These are phyloP conservation scores for Drosophila infuscata DNA, from an alignment of 2,888 invertebrate species.

Conservation along the genomic window DNA sequence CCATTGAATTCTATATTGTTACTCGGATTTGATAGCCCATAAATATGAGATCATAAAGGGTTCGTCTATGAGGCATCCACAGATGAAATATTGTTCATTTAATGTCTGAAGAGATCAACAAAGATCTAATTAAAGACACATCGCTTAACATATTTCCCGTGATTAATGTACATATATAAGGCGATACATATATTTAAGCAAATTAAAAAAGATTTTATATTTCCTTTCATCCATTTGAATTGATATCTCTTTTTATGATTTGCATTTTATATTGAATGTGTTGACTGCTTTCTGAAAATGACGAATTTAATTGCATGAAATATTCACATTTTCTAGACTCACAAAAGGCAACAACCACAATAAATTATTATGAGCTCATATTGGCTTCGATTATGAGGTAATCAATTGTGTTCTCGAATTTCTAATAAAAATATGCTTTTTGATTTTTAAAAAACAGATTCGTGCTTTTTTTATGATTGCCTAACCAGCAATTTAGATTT, in stretches of 20 bases:
- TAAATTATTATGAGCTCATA: constrained; percentile 4
- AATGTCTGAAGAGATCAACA: background rate
- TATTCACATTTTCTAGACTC: background rate
- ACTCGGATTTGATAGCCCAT: background rate
- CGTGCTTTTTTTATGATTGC: background rate
- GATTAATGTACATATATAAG: background rate
- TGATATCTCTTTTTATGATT: background rate
- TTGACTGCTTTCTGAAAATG: background rate
- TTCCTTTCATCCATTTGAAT: background rate
- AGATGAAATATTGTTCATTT: background rate
- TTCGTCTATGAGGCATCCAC: background rate
- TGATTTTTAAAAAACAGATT: no score
- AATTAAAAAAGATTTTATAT: background rate
- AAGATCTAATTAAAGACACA: background rate
- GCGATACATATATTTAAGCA: background rate
- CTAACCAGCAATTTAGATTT: background rate
- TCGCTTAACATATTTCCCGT: background rate
- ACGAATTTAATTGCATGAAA: background rate
- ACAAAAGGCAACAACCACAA: background rate
- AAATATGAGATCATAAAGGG: background rate
- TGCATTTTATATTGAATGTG: background rate
- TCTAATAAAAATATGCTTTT: background rate
- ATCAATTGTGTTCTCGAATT: background rate
- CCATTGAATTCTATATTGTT: background rate
- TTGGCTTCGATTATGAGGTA: constrained; percentile 1